Evolutionary conservation across 2,113 vertebrate species (phyloP).

Genomic region (Sinocyclocheilus anshuiensis): DNA sequence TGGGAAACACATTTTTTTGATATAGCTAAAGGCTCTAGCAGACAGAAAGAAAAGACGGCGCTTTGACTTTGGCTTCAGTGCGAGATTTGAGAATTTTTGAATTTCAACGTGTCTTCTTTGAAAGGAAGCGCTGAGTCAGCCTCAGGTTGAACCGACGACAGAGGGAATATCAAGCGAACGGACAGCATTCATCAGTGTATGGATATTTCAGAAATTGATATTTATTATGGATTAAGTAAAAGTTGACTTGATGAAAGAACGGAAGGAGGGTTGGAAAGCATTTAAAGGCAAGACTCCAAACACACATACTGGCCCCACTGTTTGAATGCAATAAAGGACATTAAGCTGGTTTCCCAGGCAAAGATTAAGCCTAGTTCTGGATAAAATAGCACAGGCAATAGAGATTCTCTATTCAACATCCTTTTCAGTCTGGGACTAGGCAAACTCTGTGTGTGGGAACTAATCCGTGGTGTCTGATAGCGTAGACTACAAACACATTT

Average conservation of each 20-base stretch:
- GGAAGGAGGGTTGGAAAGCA: background rate
- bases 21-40: slow-evolving; percentile 77
- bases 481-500: background rate
- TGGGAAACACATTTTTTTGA: slow-evolving; percentile 81
- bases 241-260: background rate
- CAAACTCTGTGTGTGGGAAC: slow-evolving; percentile 30
- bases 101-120: slow-evolving; percentile 33
- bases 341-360: slow-evolving; percentile 30
- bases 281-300: slow-evolving; percentile 7
- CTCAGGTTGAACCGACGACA: background rate
- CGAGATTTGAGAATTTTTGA: slow-evolving; percentile 43
- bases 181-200: slow-evolving; percentile 16
- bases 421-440: background rate
- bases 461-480: slow-evolving; percentile 4
- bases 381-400: slow-evolving; percentile 10
- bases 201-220: slow-evolving; percentile 20
- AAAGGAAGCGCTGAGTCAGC: slow-evolving; percentile 51
- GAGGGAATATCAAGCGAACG: background rate
- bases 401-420: slow-evolving; percentile 11
- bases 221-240: slow-evolving; percentile 1
- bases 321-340: slow-evolving; percentile 24
- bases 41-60: slow-evolving; percentile 56
- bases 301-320: slow-evolving; percentile 20
- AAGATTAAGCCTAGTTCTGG: slow-evolving; percentile 36
- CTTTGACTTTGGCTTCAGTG: slow-evolving; percentile 50